phyloP scores from a whole-genome alignment of 1,140 invertebrate genomes.

The Pseudobourletiella spinata region DNA sequence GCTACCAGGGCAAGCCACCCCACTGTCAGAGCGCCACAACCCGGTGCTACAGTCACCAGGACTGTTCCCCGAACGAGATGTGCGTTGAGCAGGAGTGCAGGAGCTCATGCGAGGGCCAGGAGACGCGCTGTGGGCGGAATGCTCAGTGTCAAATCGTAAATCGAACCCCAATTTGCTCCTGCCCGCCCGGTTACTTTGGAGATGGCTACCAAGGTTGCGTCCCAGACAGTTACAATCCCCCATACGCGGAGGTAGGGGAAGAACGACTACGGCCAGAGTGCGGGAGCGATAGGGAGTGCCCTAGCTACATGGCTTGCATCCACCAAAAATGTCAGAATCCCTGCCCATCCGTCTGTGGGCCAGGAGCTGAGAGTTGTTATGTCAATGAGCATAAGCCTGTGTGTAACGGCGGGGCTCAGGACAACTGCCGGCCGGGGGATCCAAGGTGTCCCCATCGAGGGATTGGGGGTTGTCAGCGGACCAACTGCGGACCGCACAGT shows the following conservation, averaged over 20 bases:
- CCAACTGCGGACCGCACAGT: slow-evolving; percentile 58
- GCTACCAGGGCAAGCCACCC: slow-evolving; percentile 65
- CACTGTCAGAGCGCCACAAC: slow-evolving; percentile 55
- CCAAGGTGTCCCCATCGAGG: slow-evolving; percentile 38
- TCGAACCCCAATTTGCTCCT: slow-evolving; percentile 68
- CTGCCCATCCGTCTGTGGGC: slow-evolving; percentile 70
- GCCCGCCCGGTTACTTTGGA: slow-evolving; percentile 59
- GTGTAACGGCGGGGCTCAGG: slow-evolving; percentile 64
- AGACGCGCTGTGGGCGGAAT: slow-evolving; percentile 49
- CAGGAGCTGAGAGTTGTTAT: slow-evolving; percentile 60
- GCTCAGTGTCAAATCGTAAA: slow-evolving; percentile 62
- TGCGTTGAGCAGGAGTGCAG: slow-evolving; percentile 40
- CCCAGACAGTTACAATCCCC: slow-evolving; percentile 38
- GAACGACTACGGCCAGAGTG: slow-evolving; percentile 60
- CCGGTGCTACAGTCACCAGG: slow-evolving; percentile 43
- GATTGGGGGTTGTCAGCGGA: slow-evolving; percentile 48
- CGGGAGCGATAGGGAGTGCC: slow-evolving; percentile 56
- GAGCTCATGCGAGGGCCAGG: slow-evolving; percentile 37
- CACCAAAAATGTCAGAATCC: slow-evolving; percentile 66
- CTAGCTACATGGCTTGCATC: slow-evolving; percentile 60
- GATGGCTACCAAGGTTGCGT: slow-evolving; percentile 62
- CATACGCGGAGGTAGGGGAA: slow-evolving; percentile 37
- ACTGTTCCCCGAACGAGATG: slow-evolving; percentile 47
- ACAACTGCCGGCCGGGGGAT: slow-evolving; percentile 58
- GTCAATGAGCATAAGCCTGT: slow-evolving; percentile 66